Conservation (phyloP, 2,888 invertebrate genomes). For the Ophonus ardosiacus region DNA sequence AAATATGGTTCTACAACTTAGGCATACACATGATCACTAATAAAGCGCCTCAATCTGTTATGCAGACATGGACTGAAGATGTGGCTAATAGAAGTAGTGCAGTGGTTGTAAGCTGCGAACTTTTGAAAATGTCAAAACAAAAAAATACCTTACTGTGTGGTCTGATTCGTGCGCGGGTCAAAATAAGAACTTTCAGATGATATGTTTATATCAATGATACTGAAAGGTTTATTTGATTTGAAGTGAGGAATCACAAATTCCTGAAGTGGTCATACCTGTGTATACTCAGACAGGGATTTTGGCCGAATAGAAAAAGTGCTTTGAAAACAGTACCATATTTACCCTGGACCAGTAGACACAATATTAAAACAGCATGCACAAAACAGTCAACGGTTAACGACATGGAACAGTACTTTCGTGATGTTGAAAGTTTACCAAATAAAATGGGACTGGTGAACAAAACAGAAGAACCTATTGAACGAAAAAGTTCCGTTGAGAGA, state of each 20-base stretch:
- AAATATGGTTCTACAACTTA: conserved; percentile 67
- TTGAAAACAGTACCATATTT: conserved; percentile 69
- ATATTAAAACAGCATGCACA: conserved; percentile 66
- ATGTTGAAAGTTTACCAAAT: conserved; percentile 20
- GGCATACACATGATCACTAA: conserved; percentile 62
- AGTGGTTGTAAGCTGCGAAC: conserved; percentile 67
- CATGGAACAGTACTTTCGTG: conserved; percentile 67
- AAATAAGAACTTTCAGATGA: conserved; percentile 63
- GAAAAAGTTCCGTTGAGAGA: conserved; percentile 5
- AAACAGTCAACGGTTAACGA: conserved; percentile 67
- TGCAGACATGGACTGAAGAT: conserved; percentile 69
- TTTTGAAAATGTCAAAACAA: conserved; percentile 63
- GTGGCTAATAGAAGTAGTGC: conserved; percentile 66
- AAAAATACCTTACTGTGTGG: conserved; percentile 66
- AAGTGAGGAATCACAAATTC: conserved; percentile 66
- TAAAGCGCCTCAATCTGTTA: conserved; percentile 60
- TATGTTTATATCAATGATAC: conserved; percentile 60
- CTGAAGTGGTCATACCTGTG: conserved; percentile 69
- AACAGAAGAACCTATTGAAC: background rate
- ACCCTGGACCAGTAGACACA: conserved; percentile 68
- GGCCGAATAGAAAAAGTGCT: conserved; percentile 70
- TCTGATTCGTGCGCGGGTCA: conserved; percentile 70
- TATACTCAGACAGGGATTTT: conserved; percentile 71
- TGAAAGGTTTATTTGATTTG: conserved; percentile 67
- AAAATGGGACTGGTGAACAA: background rate